Conservation (phyloP, 2,113 vertebrate species). For the Mobula hypostoma region DNA sequence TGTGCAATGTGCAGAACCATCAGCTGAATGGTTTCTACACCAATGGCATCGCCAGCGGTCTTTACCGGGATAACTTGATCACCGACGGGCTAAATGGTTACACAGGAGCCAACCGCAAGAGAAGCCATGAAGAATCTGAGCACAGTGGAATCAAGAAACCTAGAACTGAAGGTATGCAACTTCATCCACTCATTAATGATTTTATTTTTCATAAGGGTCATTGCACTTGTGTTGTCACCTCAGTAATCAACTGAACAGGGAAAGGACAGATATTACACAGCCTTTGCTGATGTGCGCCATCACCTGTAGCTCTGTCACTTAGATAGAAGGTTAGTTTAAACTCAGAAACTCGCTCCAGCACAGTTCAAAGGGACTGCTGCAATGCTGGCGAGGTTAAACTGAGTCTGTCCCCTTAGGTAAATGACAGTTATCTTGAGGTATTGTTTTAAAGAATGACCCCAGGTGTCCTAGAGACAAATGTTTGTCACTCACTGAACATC, state of each 20-base stretch:
- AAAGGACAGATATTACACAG: background rate
- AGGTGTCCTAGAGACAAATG: too few species aligned
- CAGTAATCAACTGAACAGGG: background rate
- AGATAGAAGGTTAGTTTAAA: too few species aligned
- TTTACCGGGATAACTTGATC: slow-evolving; percentile 53
- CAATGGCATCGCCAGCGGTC: slow-evolving; percentile 65
- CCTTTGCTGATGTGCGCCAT: background rate
- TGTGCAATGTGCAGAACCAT: slow-evolving; percentile 81
- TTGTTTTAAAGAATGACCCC: too few species aligned
- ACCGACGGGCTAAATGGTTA: slow-evolving; percentile 58
- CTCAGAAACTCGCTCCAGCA: too few species aligned
- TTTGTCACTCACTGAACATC: too few species aligned
- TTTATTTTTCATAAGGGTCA: slow-evolving; percentile 26
- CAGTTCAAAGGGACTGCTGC: too few species aligned
- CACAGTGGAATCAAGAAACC: slow-evolving; percentile 69
- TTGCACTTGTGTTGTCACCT: background rate
- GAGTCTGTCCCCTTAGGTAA: too few species aligned
- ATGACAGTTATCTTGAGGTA: too few species aligned
- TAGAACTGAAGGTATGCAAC: slow-evolving; percentile 65
- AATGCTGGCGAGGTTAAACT: too few species aligned
- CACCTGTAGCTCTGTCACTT: too few species aligned
- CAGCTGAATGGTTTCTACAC: slow-evolving; percentile 64
- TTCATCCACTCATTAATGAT: slow-evolving; percentile 42
- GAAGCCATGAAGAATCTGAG: slow-evolving; percentile 64
- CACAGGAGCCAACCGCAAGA: slow-evolving; percentile 66